A percentile compares a stretch with the other conserved stretches of the same genome.
Evolutionary conservation across 2,113 vertebrate genomes (phyloP).

Genomic region (Symphodus melops): DNA sequence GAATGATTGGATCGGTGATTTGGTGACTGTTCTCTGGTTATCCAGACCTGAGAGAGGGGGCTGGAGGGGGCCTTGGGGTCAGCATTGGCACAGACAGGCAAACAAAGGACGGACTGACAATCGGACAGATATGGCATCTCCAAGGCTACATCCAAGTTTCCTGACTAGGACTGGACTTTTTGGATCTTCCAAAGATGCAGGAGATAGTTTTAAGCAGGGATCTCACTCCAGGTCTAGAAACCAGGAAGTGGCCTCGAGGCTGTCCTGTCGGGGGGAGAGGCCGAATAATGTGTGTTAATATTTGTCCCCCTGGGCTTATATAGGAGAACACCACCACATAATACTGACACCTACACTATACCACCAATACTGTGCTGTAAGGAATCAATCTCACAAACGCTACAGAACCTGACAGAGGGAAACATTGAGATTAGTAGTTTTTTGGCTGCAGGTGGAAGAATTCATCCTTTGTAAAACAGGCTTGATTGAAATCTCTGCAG

Average conservation of each 20-base stretch:
- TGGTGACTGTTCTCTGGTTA: constrained; percentile 66
- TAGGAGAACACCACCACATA: constrained; percentile 39
- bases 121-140: constrained; percentile 52
- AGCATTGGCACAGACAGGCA: constrained; percentile 66
- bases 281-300: constrained; percentile 45
- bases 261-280: constrained; percentile 40
- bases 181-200: constrained; percentile 22
- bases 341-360: constrained; percentile 55
- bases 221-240: constrained; percentile 36
- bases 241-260: constrained; percentile 46
- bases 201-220: not conserved
- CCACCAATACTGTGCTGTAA: constrained; percentile 50
- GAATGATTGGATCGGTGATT: constrained; percentile 37
- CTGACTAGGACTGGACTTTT: constrained; percentile 21
- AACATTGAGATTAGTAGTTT: constrained; percentile 18
- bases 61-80: constrained; percentile 22
- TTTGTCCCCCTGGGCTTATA: constrained; percentile 56
- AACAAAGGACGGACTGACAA: constrained; percentile 16
- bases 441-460: constrained; percentile 52
- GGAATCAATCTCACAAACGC: constrained; percentile 28
- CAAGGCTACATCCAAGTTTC: constrained; percentile 38
- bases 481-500: constrained; percentile 13
- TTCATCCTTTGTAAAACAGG: constrained; percentile 29
- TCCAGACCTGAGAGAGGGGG: constrained; percentile 76
- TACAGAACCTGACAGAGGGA: constrained; percentile 32